Conservation (phyloP, 2,113 vertebrate species). For the Herpetotheres cachinnans region DNA sequence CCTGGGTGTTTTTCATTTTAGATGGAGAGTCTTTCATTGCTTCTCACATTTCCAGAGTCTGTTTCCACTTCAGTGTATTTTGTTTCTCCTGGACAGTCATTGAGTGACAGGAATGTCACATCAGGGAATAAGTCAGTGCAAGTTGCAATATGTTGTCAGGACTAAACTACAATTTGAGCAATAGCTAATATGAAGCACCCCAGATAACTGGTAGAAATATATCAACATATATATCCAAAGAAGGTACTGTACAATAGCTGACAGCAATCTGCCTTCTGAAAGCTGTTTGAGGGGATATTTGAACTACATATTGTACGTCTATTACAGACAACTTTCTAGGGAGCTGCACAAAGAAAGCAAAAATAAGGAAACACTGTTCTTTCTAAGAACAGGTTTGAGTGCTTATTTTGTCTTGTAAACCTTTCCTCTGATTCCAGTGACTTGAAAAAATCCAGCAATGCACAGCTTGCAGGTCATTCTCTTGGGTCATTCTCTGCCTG, state of each 20-base stretch:
- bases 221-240: neutral
- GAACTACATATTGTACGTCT: accelerated
- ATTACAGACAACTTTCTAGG: neutral
- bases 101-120: neutral
- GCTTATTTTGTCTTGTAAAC: neutral
- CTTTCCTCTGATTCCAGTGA: neutral
- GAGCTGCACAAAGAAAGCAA: neutral
- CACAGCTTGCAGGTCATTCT: neutral
- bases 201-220: neutral
- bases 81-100: neutral
- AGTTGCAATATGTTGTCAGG: neutral
- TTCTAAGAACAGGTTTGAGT: neutral
- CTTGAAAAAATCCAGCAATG: neutral
- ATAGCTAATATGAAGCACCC: neutral
- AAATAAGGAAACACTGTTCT: neutral
- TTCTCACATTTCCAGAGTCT: neutral
- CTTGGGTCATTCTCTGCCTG: neutral
- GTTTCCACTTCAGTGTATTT: neutral
- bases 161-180: neutral
- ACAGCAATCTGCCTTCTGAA: neutral
- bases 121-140: neutral
- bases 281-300: neutral
- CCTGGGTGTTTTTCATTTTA: neutral
- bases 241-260: neutral
- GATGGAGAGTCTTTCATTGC: neutral